These are phyloP conservation scores for Habroteleia sp. DNA, from an alignment of 2,888 invertebrate species.

Conservation along the genomic window DNA sequence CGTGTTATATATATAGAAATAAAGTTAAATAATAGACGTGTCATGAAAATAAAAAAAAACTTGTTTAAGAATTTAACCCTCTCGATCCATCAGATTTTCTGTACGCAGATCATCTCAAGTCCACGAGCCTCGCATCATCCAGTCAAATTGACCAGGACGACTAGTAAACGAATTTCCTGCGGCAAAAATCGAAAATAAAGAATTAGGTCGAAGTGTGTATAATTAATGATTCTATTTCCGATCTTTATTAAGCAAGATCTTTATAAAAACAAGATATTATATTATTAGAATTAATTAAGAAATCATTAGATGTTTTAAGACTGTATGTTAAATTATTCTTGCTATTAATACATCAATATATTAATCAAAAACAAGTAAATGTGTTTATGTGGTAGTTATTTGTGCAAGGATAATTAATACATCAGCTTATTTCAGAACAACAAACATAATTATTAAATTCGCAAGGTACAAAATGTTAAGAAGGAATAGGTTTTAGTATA, in stretches of 20 bases:
- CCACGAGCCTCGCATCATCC: constrained; percentile 45
- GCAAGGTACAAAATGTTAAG: too few species aligned
- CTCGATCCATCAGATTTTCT: constrained; percentile 27
- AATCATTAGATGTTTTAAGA: too few species aligned
- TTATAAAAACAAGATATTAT: too few species aligned
- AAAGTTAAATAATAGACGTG: constrained; percentile 6
- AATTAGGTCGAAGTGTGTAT: constrained; percentile 26
- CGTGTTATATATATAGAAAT: constrained; percentile 4
- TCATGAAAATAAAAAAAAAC: constrained; percentile 22
- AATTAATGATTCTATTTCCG: constrained; percentile 12
- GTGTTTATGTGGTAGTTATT: too few species aligned
- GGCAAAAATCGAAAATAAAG: constrained; percentile 40
- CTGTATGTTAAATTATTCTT: too few species aligned
- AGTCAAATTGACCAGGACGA: constrained; percentile 47
- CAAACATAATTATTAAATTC: too few species aligned
- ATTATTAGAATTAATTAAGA: too few species aligned
- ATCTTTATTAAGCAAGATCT: not conserved
- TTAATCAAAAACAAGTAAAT: too few species aligned
- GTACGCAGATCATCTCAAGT: constrained; percentile 32
- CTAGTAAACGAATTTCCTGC: constrained; percentile 45
- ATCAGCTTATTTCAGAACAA: too few species aligned
- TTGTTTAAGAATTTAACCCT: constrained; percentile 19
- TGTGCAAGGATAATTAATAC: too few species aligned
- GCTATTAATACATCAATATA: too few species aligned
- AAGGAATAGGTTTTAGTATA: too few species aligned